Evolutionary conservation across 2,888 invertebrate genomes (phyloP).

Genomic region (Philopedon plagiatum): DNA sequence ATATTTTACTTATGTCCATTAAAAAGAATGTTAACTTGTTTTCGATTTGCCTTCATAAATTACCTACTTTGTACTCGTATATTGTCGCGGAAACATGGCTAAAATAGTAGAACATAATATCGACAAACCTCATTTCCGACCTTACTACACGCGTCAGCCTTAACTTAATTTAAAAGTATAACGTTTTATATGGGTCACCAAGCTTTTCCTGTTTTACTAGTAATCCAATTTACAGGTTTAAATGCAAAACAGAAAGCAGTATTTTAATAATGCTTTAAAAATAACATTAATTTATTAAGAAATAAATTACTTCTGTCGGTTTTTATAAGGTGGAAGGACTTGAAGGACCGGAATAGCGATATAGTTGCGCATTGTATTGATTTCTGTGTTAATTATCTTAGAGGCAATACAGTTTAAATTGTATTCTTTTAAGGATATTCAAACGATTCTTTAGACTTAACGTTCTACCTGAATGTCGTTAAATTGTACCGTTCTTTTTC

Average conservation of each 20-base stretch:
- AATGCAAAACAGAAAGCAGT: neutral
- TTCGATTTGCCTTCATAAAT: neutral
- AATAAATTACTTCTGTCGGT: neutral
- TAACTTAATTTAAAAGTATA: slow-evolving; percentile 32
- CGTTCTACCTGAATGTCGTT: too few species aligned
- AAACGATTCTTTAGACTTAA: too few species aligned
- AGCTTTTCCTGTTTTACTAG: slow-evolving; percentile 25
- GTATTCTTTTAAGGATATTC: too few species aligned
- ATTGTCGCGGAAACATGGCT: slow-evolving; percentile 1
- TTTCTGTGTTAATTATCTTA: too few species aligned
- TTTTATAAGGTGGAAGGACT: neutral
- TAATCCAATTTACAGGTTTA: slow-evolving; percentile 28
- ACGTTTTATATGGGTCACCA: slow-evolving; percentile 31
- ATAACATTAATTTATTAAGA: neutral
- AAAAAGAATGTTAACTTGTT: neutral
- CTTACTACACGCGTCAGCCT: slow-evolving; percentile 20
- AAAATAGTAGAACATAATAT: neutral
- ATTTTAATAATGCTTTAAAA: neutral
- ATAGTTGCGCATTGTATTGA: too few species aligned
- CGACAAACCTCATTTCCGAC: slow-evolving; percentile 1
- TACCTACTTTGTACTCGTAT: neutral
- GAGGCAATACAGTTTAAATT: too few species aligned
- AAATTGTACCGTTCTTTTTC: too few species aligned
- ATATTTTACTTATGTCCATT: neutral
- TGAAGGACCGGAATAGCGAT: too few species aligned